phyloP scores from a whole-genome alignment of 1,140 invertebrate species.

The Pseudoatta argentina region DNA sequence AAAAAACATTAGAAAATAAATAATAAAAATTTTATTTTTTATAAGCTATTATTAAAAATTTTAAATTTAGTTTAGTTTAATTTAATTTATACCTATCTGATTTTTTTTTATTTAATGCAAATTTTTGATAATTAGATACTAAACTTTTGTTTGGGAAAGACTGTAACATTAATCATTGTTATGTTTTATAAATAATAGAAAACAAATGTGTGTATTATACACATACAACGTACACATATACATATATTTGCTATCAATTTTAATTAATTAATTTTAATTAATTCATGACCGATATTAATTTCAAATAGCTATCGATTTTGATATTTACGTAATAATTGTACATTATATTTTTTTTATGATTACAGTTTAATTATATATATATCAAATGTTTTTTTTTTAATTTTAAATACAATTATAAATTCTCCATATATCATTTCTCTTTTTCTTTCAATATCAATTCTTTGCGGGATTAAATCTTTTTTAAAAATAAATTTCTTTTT shows the following conservation, averaged over 20 bases:
- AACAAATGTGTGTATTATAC: background rate
- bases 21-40: background rate
- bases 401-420: slow-evolving; percentile 12
- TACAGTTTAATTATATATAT: background rate
- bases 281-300: background rate
- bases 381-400: slow-evolving; percentile 1
- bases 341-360: background rate
- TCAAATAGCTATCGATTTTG: background rate
- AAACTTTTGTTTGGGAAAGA: background rate
- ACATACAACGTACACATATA: background rate
- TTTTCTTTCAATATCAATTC: background rate
- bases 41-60: too few relatives aligned
- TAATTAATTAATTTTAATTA: slow-evolving; percentile 38
- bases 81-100: background rate
- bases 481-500: too few relatives aligned
- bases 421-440: too few relatives aligned
- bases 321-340: slow-evolving; percentile 3
- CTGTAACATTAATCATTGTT: background rate
- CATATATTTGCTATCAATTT: slow-evolving; percentile 9
- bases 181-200: slow-evolving; percentile 7
- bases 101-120: too few relatives aligned
- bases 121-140: background rate
- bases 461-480: background rate
- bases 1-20: background rate
- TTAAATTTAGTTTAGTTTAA: too few relatives aligned